Evolutionary conservation across 2,888 invertebrate genomes (phyloP).

Genomic region (Leptarthrus brevirostris): DNA sequence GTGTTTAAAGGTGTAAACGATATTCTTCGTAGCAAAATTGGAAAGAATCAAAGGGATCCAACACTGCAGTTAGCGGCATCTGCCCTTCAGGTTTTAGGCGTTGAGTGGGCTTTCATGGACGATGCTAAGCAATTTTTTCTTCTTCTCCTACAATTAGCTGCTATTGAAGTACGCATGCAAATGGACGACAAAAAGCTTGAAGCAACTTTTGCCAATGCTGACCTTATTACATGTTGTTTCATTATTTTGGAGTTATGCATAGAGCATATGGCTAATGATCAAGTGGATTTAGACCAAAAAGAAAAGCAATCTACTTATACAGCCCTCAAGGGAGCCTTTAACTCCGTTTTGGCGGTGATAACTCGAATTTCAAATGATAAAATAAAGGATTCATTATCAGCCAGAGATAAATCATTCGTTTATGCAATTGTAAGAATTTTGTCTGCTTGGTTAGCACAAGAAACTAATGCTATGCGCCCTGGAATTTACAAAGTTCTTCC

Average conservation of each 20-base stretch:
- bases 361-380: slow-evolving; percentile 81
- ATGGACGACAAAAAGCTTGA: slow-evolving; percentile 87
- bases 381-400: slow-evolving; percentile 75
- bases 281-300: slow-evolving; percentile 86
- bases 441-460: slow-evolving; percentile 91
- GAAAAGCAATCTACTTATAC: slow-evolving; percentile 92
- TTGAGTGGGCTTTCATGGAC: slow-evolving; percentile 85
- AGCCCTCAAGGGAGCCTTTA: slow-evolving; percentile 88
- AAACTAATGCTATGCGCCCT: slow-evolving; percentile 87
- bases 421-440: slow-evolving; percentile 86
- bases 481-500: slow-evolving; percentile 85
- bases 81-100: slow-evolving; percentile 82
- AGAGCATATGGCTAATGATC: slow-evolving; percentile 82
- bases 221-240: slow-evolving; percentile 85
- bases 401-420: slow-evolving; percentile 81
- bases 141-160: slow-evolving; percentile 85
- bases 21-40: slow-evolving; percentile 87
- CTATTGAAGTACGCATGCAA: slow-evolving; percentile 94
- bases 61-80: slow-evolving; percentile 85
- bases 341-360: slow-evolving; percentile 81
- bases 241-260: slow-evolving; percentile 83
- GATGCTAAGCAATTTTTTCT: slow-evolving; percentile 86
- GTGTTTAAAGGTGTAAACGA: slow-evolving; percentile 85
- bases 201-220: slow-evolving; percentile 79
- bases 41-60: slow-evolving; percentile 88